Percentiles rank a stretch among this genome's conserved stretches.
Evolutionary conservation across 2,113 vertebrate genomes (phyloP).

Genomic region (Odocoileus virginianus): DNA sequence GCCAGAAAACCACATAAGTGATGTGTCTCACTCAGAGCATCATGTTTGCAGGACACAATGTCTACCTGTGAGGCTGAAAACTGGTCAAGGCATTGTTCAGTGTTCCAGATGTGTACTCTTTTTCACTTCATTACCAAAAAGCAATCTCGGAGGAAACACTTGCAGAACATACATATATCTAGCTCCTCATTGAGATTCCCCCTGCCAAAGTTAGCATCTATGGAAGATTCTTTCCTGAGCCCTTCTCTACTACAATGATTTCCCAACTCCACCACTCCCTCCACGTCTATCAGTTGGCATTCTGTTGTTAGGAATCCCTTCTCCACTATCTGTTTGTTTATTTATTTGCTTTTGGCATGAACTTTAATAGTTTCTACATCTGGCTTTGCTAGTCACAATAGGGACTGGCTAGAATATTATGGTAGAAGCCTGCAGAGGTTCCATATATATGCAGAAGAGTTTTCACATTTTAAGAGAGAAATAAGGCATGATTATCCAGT

Average conservation of each 20-base stretch:
- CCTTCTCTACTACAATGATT: background rate
- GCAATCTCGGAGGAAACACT: background rate
- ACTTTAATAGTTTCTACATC: background rate
- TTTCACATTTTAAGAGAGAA: background rate
- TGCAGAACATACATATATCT: background rate
- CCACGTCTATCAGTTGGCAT: background rate
- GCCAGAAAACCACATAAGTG: background rate
- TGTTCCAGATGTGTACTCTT: background rate
- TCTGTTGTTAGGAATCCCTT: background rate
- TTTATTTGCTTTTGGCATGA: background rate
- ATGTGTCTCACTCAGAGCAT: background rate
- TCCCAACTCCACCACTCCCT: background rate
- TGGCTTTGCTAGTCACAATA: background rate
- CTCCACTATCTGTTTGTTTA: background rate
- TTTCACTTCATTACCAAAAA: conserved; percentile 6
- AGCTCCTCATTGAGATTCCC: background rate
- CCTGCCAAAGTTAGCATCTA: background rate
- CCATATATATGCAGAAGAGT: background rate
- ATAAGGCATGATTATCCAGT: background rate
- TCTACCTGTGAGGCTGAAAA: background rate
- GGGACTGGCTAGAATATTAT: background rate
- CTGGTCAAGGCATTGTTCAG: background rate
- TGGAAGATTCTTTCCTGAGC: background rate
- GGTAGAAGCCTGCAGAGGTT: background rate
- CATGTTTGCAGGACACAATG: background rate